Evolutionary conservation across 2,888 invertebrate species (phyloP), one percentile per base, ranked within the genome.

Genomic region (Stramonita haemastoma): DNA sequence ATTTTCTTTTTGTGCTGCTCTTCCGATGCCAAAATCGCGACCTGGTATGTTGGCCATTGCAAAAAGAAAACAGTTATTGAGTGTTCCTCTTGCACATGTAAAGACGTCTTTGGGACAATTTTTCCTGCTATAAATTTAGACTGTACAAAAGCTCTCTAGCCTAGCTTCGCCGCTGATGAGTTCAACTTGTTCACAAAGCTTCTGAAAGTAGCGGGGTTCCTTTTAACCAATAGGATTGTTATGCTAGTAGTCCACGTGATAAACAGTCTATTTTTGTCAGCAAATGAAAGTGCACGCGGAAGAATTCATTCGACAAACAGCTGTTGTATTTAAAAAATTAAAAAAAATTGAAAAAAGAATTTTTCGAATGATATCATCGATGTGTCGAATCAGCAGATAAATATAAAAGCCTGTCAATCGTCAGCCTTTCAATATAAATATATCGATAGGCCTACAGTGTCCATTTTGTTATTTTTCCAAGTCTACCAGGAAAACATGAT

Each of bases 151-250:
- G 79, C 79, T 32, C 32, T 46, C 32, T 46, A 46, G 36, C 46
- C 32, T 46, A 46, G 36, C 46, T 46, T 46, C 22, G 81, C 46
- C 46, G 81, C 46, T 22, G 22, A 19, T 1, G 2, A 5, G 29
- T 56, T 87, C 60, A 86, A 56, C 70, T 84, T 66, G 66, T 46
- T 85, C 46, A 46, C 34, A 36, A 83, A 85, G 84, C 73, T 85
- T 87, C 94, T 94, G 94, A 94, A 94, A 93, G 92, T 93, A 94
- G 94, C 94, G 94, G 94, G 91, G 87, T 93, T 92, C 91, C 90
- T 91, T 91, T 90, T 60, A 90, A 79, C 95, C 95, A 95, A 95
- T 95, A 90, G 93, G 87, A 92, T 90, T 34, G 11, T 60, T 60
- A 11, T 91, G 92, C 91, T 91, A 89, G 34, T 56, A 57, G 81